Evolutionary conservation across 2,888 invertebrate species (phyloP), one percentile per base, ranked within the genome.

Genomic region (Drosophila prostipennis): DNA sequence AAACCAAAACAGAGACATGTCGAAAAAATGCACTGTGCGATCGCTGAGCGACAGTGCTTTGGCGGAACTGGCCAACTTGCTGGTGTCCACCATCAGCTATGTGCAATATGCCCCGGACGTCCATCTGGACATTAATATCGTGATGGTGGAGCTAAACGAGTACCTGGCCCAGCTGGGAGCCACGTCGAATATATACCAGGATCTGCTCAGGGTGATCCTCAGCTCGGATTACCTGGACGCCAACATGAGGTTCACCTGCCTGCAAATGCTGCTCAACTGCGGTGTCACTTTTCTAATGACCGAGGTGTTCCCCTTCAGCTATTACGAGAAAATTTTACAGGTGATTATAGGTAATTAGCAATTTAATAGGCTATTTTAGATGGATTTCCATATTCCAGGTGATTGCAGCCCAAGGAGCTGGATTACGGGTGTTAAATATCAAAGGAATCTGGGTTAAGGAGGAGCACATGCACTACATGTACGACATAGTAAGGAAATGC

Each of bases 401-500:
- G 73, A 94, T 95, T 80, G 92, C 93, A 6, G 93, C 93, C 23
- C 94, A 94, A 90, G 95, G 95, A 7, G 93, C 92, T 7, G 94
- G 95, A 34, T 85, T 95, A 76, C 94, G 94, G 46, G 91, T 94
- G 37, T 93, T 95, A 55, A 95, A 95, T 91, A 91, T 95, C 61
- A 95, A 95, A 92, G 95, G 95, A 13, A 94, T 95, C 36, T 95
- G 95, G 95, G 94, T 95, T 43, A 94, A 95, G 90, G 95, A 95
- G 55, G 95, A 95, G 74, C 94, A 95, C 78, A 93, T 95, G 81
- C 91, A 93, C 61, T 93, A 94, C 11, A 93, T 95, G 92, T 94
- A 94, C 71, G 92, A 94, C 32, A 90, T 95, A 32, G 92, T 95
- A 7, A 93, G 93, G 77, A 94, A 94, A 77, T 92, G 95, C 49